Conservation (phyloP, 37 sponge, comb jelly and placozoan genomes). For the Chondrosia reniformis region DNA sequence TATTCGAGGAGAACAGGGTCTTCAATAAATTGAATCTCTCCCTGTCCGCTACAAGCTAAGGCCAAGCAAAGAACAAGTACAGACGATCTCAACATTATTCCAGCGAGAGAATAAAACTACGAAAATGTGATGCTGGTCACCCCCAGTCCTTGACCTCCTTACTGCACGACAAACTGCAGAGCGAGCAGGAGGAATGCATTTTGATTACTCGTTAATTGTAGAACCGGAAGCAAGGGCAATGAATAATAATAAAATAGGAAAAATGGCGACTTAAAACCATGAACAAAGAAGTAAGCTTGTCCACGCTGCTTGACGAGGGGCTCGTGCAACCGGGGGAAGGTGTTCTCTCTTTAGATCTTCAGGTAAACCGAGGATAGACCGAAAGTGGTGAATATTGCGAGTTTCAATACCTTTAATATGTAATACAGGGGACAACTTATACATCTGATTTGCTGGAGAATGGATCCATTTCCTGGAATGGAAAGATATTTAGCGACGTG, state of each 20-base stretch:
- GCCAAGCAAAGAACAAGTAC: neutral
- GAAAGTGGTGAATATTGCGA: neutral
- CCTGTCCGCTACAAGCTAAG: neutral
- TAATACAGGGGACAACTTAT: conserved; percentile 45
- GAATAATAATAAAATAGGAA: too few species aligned
- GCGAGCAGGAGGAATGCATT: too few species aligned
- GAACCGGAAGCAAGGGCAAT: too few species aligned
- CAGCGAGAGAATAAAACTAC: too few species aligned
- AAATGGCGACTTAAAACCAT: too few species aligned
- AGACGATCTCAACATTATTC: neutral
- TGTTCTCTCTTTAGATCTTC: conserved; percentile 64
- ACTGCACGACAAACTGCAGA: too few species aligned
- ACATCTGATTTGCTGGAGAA: conserved; percentile 73
- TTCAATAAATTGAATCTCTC: neutral
- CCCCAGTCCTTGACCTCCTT: too few species aligned
- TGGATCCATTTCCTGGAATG: conserved; percentile 70
- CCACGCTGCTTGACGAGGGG: conserved; percentile 52
- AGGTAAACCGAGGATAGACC: conserved; percentile 26
- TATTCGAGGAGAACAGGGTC: neutral
- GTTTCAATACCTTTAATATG: neutral
- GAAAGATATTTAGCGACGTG: conserved; percentile 55
- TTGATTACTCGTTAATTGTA: too few species aligned
- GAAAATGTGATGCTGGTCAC: too few species aligned
- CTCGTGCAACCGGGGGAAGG: conserved; percentile 62
- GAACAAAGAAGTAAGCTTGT: conserved; percentile 34